Evolutionary conservation across 2,888 invertebrate species (phyloP), one percentile per base, ranked within the genome.

Genomic region (Dichetophora obliterata): DNA sequence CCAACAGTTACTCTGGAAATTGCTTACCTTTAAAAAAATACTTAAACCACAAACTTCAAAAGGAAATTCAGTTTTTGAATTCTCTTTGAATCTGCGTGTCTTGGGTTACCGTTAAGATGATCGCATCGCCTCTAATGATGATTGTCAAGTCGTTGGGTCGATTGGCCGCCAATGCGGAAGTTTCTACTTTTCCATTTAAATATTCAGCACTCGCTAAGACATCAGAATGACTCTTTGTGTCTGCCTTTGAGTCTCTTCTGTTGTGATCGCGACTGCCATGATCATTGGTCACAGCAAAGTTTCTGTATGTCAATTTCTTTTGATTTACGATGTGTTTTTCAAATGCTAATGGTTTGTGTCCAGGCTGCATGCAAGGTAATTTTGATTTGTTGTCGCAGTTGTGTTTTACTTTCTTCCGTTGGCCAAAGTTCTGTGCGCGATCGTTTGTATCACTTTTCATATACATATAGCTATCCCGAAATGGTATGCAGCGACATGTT

Each of bases 401-500:
- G 34, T 59, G n/a, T 61, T 72, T 72, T 72, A 73, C 63, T 73
- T 73, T 63, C 61, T 73, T 37, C 19, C 50, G 31, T 43, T 48
- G 27, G 31, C 59, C 31, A 37, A 37, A 16, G 24, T 59, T 24
- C 31, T n/a, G 50, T 24, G 72, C 16, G 19, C 63, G 50, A 22
- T 31, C 63, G 63, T 57, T 34, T 54, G 71, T 54, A 19, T 22
- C 57, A 59, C 57, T 19, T 34, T 57, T 71, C 37, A 43, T 57
- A 66, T 57, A n/a, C n/a, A 37, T 27, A 9, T 14, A n/a, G 24
- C 9, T 34, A 85, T 86, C 86, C 84, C 84, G 84, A 84, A 86
- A 84, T 86, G 84, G 84, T 84, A 85, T 83, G 82, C 83, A 74
- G 84, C 84, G 84, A 85, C 84, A 86, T 84, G 84, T 83, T 82